A percentile compares a stretch with the other conserved stretches of the same genome.
These are phyloP conservation scores for Prosapia bicincta DNA, from an alignment of 2,888 invertebrate species.

Conservation along the genomic window DNA sequence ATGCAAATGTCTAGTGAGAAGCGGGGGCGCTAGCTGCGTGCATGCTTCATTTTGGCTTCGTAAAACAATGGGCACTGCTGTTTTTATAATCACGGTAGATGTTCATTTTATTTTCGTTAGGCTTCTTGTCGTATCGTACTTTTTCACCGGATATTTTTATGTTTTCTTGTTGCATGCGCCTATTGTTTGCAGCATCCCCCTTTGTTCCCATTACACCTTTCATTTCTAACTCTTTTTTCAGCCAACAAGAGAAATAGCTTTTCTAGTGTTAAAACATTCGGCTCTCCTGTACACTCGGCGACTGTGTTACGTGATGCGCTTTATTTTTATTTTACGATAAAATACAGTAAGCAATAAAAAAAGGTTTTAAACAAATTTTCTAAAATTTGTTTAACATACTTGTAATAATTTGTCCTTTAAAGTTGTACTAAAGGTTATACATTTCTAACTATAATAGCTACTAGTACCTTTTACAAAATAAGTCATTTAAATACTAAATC, in stretches of 20 bases:
- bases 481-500: too few species aligned
- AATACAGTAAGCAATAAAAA: too few species aligned
- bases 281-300: not conserved
- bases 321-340: too few species aligned
- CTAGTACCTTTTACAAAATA: too few species aligned
- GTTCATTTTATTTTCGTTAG: constrained; percentile 27
- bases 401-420: too few species aligned
- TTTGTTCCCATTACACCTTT: constrained; percentile 17
- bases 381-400: too few species aligned
- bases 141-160: constrained; percentile 22
- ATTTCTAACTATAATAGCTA: too few species aligned
- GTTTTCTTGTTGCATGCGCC: constrained; percentile 3
- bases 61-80: constrained; percentile 19
- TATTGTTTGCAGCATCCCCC: constrained; percentile 7
- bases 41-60: constrained; percentile 25
- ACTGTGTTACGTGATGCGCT: too few species aligned
- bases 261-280: not conserved
- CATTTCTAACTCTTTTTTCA: constrained; percentile 19
- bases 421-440: too few species aligned
- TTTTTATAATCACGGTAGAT: constrained; percentile 26
- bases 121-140: constrained; percentile 23
- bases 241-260: constrained; percentile 16
- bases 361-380: too few species aligned
- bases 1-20: constrained; percentile 19
- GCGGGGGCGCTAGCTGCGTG: not conserved